Evolutionary conservation across 2,113 vertebrate genomes (phyloP).

Genomic region (Notarius quadriscutis): DNA sequence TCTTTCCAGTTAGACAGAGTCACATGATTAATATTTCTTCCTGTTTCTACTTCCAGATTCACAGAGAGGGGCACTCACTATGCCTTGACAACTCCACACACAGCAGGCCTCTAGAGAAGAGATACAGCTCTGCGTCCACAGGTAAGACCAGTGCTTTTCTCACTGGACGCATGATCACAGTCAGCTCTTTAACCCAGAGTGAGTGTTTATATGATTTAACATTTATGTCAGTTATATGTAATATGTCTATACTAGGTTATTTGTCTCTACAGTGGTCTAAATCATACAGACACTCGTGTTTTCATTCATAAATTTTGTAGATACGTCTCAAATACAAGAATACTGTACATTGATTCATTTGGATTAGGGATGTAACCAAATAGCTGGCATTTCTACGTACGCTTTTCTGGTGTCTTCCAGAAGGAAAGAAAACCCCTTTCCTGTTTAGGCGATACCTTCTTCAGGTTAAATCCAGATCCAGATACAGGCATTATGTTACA

Average conservation of each 20-base stretch:
- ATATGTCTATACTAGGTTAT: neutral
- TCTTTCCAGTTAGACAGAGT: constrained; percentile 51
- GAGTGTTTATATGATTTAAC: neutral
- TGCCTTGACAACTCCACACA: constrained; percentile 53
- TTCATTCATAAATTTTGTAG: neutral
- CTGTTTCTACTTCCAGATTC: constrained; percentile 68
- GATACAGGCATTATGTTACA: neutral
- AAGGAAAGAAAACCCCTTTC: neutral
- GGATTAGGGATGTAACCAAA: neutral
- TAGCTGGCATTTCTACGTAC: neutral
- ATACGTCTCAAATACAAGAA: neutral
- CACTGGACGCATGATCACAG: neutral
- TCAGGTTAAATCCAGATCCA: neutral
- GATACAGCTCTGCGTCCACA: constrained; percentile 51
- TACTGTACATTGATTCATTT: neutral
- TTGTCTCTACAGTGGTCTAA: neutral
- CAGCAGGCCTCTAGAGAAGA: constrained; percentile 46
- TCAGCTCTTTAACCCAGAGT: neutral
- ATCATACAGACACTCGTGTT: neutral
- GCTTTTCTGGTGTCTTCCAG: neutral
- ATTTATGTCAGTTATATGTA: neutral
- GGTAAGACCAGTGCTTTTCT: constrained; percentile 58
- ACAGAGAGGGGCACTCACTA: constrained; percentile 72
- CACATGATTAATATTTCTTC: constrained; percentile 69
- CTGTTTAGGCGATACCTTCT: neutral